Evolutionary conservation across 1,140 invertebrate genomes (phyloP).

Genomic region (Drosophila busckii): DNA sequence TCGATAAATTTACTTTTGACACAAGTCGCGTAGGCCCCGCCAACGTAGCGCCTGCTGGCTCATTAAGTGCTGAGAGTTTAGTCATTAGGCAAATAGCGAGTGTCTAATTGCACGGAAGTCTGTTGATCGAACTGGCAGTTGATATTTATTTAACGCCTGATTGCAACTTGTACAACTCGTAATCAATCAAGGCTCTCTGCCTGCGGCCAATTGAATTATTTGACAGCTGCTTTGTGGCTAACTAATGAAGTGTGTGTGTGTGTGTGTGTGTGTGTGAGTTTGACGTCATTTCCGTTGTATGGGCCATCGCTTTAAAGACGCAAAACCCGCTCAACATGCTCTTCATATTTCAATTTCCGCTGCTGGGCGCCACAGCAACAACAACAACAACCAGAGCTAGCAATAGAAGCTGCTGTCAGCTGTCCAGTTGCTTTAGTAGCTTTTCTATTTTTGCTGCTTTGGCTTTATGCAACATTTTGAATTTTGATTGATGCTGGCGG

Average conservation of each 20-base stretch:
- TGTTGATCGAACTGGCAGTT: slow-evolving; percentile 19
- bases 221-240: slow-evolving; percentile 6
- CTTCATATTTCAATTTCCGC: slow-evolving; percentile 74
- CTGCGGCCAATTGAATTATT: slow-evolving; percentile 13
- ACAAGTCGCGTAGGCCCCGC: slow-evolving; percentile 5
- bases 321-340: slow-evolving; percentile 21
- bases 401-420: slow-evolving; percentile 3
- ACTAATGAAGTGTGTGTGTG: slow-evolving; percentile 8
- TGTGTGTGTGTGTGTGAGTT: slow-evolving; percentile 1
- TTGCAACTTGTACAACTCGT: slow-evolving; percentile 46
- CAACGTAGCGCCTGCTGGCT: not conserved
- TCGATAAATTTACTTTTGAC: slow-evolving; percentile 67
- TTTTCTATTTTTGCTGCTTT: slow-evolving; percentile 11
- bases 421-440: slow-evolving; percentile 35
- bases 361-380: slow-evolving; percentile 9
- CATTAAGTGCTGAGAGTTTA: slow-evolving; percentile 32
- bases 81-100: slow-evolving; percentile 34
- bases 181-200: slow-evolving; percentile 53
- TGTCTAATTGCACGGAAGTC: slow-evolving; percentile 66
- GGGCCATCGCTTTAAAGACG: slow-evolving; percentile 26
- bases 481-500: slow-evolving; percentile 63
- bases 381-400: no score
- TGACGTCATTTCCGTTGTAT: slow-evolving; percentile 40
- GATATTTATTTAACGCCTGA: slow-evolving; percentile 40
- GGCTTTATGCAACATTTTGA: slow-evolving; percentile 36